phyloP scores from a whole-genome alignment of 2,888 invertebrate species.

The Diaprepes abbreviatus region DNA sequence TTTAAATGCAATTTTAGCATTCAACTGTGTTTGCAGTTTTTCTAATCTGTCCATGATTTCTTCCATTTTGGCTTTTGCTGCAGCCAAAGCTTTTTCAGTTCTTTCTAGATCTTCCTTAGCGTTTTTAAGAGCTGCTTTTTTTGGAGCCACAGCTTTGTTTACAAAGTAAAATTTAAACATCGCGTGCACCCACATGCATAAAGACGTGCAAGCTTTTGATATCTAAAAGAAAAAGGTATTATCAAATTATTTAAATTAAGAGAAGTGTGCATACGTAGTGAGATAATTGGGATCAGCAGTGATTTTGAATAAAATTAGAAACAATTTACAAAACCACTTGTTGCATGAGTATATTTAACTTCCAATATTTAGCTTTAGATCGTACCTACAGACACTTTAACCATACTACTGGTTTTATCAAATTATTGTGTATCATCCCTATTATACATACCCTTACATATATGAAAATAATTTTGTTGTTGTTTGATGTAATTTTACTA shows the following conservation, averaged over 20 bases:
- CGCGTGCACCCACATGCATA: conserved; percentile 93
- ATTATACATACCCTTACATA: too few relatives aligned
- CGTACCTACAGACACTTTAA: too few relatives aligned
- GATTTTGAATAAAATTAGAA: too few relatives aligned
- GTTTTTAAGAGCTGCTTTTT: conserved; percentile 83
- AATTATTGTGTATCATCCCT: too few relatives aligned
- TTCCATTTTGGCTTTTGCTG: conserved; percentile 84
- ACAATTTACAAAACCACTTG: too few relatives aligned
- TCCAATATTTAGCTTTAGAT: too few relatives aligned
- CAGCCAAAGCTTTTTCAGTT: conserved; percentile 77
- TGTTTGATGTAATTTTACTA: too few relatives aligned
- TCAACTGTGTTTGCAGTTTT: conserved; percentile 78
- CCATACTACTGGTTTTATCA: too few relatives aligned
- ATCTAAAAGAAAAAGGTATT: conserved; percentile 68
- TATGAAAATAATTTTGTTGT: too few relatives aligned
- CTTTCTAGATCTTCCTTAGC: conserved; percentile 78
- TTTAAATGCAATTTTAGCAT: conserved; percentile 80
- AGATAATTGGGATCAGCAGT: too few relatives aligned
- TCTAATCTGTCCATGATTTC: conserved; percentile 84
- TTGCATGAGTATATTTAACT: too few relatives aligned
- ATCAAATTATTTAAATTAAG: not conserved
- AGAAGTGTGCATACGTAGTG: too few relatives aligned
- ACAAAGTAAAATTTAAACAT: conserved; percentile 95
- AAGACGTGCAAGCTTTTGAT: conserved; percentile 84
- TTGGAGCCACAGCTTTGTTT: conserved; percentile 86